phyloP scores from a whole-genome alignment of 2,888 invertebrate species.

The Drosophila macrospina region DNA sequence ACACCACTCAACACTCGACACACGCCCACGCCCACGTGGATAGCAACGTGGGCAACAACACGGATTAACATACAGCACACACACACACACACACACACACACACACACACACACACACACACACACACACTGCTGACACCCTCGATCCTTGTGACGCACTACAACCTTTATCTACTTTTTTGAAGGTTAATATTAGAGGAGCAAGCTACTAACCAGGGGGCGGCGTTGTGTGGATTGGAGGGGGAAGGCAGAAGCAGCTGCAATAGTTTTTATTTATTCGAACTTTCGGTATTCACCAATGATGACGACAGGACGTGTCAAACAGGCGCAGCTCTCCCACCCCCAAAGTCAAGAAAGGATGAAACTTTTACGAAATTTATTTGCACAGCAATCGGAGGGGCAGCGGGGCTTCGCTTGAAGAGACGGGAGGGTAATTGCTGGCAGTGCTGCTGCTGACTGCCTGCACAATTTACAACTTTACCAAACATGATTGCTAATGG shows the following conservation, averaged over 20 bases:
- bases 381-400: constrained; percentile 23
- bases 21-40: constrained; percentile 8
- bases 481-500: constrained; percentile 20
- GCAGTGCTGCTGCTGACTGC: background rate
- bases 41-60: constrained; percentile 2
- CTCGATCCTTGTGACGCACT: background rate
- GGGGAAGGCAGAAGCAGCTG: too few relatives aligned
- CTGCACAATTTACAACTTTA: constrained; percentile 25
- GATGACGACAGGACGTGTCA: constrained; percentile 69
- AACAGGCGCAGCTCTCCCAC: constrained; percentile 45
- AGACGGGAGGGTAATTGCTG: background rate
- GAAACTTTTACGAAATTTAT: constrained; percentile 60
- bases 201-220: constrained; percentile 4
- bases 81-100: too few relatives aligned
- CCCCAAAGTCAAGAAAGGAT: constrained; percentile 4
- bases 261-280: constrained; percentile 28
- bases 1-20: constrained; percentile 9
- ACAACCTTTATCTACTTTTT: constrained; percentile 18
- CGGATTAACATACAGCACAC: constrained; percentile 8
- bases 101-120: too few relatives aligned
- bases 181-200: too few relatives aligned
- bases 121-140: too few relatives aligned
- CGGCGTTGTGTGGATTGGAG: too few relatives aligned
- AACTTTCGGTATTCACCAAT: constrained; percentile 46
- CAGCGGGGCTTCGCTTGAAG: too few relatives aligned